These are phyloP conservation scores for Tursiops truncatus DNA, from an alignment of 2,113 vertebrate genomes.

Conservation along the genomic window DNA sequence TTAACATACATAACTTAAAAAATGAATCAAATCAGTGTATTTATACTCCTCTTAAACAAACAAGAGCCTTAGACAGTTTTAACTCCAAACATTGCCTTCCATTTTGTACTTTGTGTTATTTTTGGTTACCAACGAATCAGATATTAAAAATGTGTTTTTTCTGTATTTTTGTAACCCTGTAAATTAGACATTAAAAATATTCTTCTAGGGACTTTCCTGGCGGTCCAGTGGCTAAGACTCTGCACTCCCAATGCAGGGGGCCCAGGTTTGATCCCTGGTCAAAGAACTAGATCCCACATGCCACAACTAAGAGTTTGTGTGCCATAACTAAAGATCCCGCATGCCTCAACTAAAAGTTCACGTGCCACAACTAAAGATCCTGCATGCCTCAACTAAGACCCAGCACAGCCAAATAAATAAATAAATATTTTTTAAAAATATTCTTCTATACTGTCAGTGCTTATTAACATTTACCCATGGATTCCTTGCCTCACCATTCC, in stretches of 20 bases:
- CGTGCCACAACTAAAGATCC: too few relatives aligned
- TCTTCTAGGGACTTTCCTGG: too few relatives aligned
- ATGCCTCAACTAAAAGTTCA: too few relatives aligned
- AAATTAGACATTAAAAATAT: constrained; percentile 11
- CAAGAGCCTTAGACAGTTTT: not conserved
- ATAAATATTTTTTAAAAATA: not conserved
- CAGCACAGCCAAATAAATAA: too few relatives aligned
- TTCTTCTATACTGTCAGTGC: not conserved
- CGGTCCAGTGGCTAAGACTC: too few relatives aligned
- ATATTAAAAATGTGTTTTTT: not conserved
- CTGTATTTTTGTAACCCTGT: not conserved
- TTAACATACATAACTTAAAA: not conserved
- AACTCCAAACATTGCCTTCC: not conserved
- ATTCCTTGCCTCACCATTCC: not conserved
- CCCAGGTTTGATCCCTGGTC: too few relatives aligned
- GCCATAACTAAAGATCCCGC: too few relatives aligned
- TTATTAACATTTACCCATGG: not conserved
- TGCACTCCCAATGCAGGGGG: too few relatives aligned
- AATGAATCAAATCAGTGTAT: not conserved
- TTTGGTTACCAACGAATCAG: not conserved
- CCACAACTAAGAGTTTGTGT: too few relatives aligned
- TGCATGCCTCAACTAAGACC: too few relatives aligned
- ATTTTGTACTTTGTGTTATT: not conserved
- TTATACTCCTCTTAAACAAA: not conserved
- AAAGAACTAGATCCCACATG: too few relatives aligned